A percentile compares a stretch with the other conserved stretches of the same genome.
Evolutionary conservation across 2,113 vertebrate species (phyloP).

Genomic region (Corythoichthys intestinalis): DNA sequence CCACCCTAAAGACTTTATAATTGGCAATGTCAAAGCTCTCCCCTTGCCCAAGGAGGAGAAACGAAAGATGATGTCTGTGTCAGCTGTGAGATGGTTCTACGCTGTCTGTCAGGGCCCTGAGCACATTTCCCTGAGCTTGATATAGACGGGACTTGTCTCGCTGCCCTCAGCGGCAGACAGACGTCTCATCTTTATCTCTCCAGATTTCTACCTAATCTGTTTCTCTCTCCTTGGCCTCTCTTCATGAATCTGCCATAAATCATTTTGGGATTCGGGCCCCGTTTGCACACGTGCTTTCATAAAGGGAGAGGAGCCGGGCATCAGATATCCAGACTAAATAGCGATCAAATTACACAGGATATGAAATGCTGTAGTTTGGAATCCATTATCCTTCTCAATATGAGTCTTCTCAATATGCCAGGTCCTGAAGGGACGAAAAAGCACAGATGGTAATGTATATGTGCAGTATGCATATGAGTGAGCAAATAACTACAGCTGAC

Average conservation of each 20-base stretch:
- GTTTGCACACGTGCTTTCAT: slow-evolving; percentile 70
- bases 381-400: slow-evolving; percentile 68
- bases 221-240: slow-evolving; percentile 70
- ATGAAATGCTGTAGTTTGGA: slow-evolving; percentile 69
- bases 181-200: slow-evolving; percentile 75
- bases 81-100: slow-evolving; percentile 62
- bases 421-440: slow-evolving; percentile 65
- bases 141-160: slow-evolving; percentile 68
- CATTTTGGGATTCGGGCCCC: slow-evolving; percentile 71
- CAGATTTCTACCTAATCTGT: slow-evolving; percentile 77
- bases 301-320: slow-evolving; percentile 62
- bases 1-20: slow-evolving; percentile 53
- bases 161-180: slow-evolving; percentile 71
- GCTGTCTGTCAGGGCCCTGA: slow-evolving; percentile 69
- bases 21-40: slow-evolving; percentile 62
- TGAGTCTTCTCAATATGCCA: slow-evolving; percentile 66
- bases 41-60: slow-evolving; percentile 58
- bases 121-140: slow-evolving; percentile 65
- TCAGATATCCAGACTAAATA: slow-evolving; percentile 66
- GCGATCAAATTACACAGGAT: slow-evolving; percentile 66
- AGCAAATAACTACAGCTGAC: slow-evolving; percentile 62
- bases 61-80: slow-evolving; percentile 67
- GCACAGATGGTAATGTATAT: slow-evolving; percentile 69
- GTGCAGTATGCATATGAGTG: slow-evolving; percentile 68
- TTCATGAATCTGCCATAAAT: slow-evolving; percentile 76